Evolutionary conservation across 2,797 vertebrate genomes (phyloP).

Genomic region (Mycteria americana): DNA sequence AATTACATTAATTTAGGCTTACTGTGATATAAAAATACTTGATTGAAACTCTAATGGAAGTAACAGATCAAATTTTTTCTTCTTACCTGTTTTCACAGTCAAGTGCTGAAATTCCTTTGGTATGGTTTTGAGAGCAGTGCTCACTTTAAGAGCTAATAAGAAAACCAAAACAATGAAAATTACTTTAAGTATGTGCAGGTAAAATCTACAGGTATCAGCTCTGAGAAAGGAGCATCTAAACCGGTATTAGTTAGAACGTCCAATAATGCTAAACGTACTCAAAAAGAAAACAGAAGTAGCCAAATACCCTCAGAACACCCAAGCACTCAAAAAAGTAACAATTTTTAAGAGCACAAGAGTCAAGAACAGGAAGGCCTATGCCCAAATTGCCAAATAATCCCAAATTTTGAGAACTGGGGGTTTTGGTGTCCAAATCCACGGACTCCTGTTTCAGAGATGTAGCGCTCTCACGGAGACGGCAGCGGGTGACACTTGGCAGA

Average conservation of each 20-base stretch:
- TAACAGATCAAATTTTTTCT: neutral
- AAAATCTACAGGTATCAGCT: neutral
- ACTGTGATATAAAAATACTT: neutral
- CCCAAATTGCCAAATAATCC: neutral
- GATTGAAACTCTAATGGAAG: neutral
- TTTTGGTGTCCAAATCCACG: neutral
- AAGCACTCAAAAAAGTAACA: neutral
- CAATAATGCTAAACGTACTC: neutral
- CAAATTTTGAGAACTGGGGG: neutral
- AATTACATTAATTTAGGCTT: neutral
- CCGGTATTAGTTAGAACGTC: neutral
- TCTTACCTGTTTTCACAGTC: slow-evolving; percentile 77
- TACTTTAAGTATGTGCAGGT: neutral
- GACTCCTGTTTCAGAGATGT: neutral
- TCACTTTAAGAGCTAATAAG: slow-evolving; percentile 64
- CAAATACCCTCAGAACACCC: neutral
- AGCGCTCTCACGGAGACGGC: neutral
- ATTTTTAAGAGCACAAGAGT: neutral
- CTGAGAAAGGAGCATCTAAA: neutral
- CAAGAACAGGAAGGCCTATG: neutral
- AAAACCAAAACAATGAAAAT: neutral
- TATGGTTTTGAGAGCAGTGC: slow-evolving; percentile 56
- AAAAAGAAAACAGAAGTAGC: neutral
- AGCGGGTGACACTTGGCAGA: neutral
- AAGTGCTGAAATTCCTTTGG: slow-evolving; percentile 74